Base-by-base conservation (phyloP, 2,797 vertebrate genomes). In the Crocodylus rhombifer region DNA sequence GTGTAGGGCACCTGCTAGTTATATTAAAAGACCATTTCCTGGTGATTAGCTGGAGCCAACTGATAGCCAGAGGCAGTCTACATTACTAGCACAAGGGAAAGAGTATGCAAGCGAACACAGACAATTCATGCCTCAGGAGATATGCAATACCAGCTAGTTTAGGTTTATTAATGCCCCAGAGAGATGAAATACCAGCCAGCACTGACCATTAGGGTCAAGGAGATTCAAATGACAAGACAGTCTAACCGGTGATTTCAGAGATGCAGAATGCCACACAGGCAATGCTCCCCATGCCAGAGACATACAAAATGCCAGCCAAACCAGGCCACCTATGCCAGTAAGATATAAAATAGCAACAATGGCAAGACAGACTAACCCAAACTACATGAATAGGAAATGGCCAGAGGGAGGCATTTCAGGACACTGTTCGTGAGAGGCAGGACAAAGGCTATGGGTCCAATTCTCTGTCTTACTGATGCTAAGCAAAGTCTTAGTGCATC, bases 41-140 rank as follows among this genome's bases (percentile, higher is more conserved):
- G 67, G 82, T 81, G 90, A 92, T 95, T 95, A 92, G 93, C 80
- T 95, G 85, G 87, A n/a, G 30, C 30, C 69, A 42, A 73, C 23
- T 51, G 42, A 33, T 12, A 71, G 4, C 36, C 69, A 42, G 25
- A 42, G 67, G 33, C 67, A 71, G 6, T 36, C 13, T 23, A 42
- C 36, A 23, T 36, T 16, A 73, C 64, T 51, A 73, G 36, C 33
- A 73, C 26, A 51, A 73, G 26, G 36, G 21, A 42, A 71, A 42
- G 12, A 71, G 13, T 5, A 71, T 12, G 67, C 4, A 18, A 67
- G 67, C 14, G 23, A 4, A 2, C 21, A 42, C 23, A 26, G 57
- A 36, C 60, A 23, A 57, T 28, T 28, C 33, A 16, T 14, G 33
- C 25, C 51, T 79, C 82, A 73, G 5, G 69, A 73, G 69, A 51